A percentile compares a stretch with the other conserved stretches of the same genome.
phyloP scores from a whole-genome alignment of 2,888 invertebrate genomes.

The Trichacis sp. region DNA sequence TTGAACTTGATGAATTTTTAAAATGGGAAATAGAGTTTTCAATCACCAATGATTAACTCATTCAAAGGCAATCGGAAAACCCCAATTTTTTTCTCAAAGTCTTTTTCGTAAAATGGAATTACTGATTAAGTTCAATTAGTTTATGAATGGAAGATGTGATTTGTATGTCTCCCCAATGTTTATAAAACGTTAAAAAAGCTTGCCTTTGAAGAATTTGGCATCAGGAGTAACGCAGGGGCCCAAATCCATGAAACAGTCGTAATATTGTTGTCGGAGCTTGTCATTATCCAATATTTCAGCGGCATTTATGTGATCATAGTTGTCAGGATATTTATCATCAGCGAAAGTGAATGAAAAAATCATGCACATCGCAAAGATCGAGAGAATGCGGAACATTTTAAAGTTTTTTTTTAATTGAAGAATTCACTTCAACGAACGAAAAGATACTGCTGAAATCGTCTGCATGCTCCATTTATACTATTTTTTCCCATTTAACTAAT shows the following conservation, averaged over 20 bases:
- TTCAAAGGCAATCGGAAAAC: no score
- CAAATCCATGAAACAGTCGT: conserved; percentile 52
- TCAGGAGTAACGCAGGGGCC: conserved; percentile 50
- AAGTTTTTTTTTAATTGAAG: no score
- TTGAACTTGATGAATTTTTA: no score
- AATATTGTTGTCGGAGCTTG: conserved; percentile 52
- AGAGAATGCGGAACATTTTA: conserved; percentile 15
- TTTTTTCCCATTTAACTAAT: not conserved
- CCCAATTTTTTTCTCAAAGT: no score
- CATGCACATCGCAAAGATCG: not conserved
- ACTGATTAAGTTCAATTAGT: no score
- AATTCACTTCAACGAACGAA: not conserved
- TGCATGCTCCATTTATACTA: conserved; percentile 2
- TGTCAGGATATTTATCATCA: conserved; percentile 47
- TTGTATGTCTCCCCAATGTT: no score
- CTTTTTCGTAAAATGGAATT: no score
- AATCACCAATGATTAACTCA: no score
- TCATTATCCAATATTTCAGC: conserved; percentile 52
- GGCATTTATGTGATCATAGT: conserved; percentile 51
- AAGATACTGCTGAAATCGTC: not conserved
- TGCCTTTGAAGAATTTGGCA: conserved; percentile 48
- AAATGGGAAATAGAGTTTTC: no score
- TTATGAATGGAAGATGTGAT: no score
- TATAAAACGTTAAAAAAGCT: no score
- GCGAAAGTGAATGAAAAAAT: conserved; percentile 7